phyloP scores from a whole-genome alignment of 2,888 invertebrate genomes.

The Elysia crispata region DNA sequence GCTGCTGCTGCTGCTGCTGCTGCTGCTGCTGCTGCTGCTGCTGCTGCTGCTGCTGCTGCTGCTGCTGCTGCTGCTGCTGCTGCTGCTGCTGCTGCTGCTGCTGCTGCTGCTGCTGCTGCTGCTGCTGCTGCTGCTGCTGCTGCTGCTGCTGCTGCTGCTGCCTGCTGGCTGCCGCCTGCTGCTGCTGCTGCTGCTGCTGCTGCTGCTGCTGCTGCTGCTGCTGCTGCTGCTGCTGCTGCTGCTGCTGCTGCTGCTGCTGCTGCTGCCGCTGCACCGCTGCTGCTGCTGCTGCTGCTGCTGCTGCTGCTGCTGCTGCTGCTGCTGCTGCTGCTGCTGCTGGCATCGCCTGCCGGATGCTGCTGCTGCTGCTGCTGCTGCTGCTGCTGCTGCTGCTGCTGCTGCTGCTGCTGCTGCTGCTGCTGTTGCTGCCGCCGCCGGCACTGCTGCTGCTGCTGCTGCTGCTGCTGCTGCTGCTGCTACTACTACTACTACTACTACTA shows the following conservation, averaged over 20 bases:
- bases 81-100: slow-evolving; percentile 3
- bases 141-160: background rate
- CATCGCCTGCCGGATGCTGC: too few species aligned
- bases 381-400: background rate
- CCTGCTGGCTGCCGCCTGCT: too few species aligned
- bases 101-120: background rate
- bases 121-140: background rate
- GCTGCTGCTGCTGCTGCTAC: too few species aligned
- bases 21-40: too few species aligned
- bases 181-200: background rate
- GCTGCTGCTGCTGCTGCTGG: background rate
- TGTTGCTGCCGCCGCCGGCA: too few species aligned
- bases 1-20: too few species aligned
- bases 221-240: background rate
- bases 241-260: slow-evolving; percentile 1
- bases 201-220: background rate
- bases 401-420: too few species aligned
- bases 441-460: too few species aligned
- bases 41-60: too few species aligned
- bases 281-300: background rate
- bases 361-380: background rate
- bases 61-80: too few species aligned
- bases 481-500: background rate
- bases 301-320: background rate
- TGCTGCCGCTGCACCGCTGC: too few species aligned